These are phyloP conservation scores for Euwallacea similis DNA, from an alignment of 1,140 invertebrate genomes.

Conservation along the genomic window DNA sequence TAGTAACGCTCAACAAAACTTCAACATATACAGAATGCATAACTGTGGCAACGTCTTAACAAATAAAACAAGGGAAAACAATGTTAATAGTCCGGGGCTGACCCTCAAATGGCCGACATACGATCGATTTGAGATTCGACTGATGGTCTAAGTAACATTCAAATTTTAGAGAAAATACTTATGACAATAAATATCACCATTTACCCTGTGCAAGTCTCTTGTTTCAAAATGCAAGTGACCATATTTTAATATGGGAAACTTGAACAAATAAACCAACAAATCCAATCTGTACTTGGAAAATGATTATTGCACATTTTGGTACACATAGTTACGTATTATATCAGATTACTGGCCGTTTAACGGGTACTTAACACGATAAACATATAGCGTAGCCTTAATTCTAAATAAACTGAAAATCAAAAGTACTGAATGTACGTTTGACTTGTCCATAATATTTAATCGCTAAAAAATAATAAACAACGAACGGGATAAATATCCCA, in stretches of 20 bases:
- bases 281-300: constrained; percentile 14
- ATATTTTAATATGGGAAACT: constrained; percentile 44
- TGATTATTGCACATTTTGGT: constrained; percentile 5
- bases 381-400: too few species aligned
- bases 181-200: constrained; percentile 57
- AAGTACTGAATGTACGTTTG: too few species aligned
- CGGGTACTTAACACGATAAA: too few species aligned
- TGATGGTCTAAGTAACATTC: constrained; percentile 55
- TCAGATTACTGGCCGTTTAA: too few species aligned
- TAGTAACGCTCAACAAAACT: background rate
- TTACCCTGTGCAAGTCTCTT: constrained; percentile 57
- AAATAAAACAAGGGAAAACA: background rate
- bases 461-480: too few species aligned
- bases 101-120: constrained; percentile 34
- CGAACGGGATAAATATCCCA: too few species aligned
- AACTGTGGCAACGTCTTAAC: background rate
- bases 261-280: constrained; percentile 25
- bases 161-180: constrained; percentile 56
- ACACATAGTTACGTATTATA: too few species aligned
- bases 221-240: constrained; percentile 55
- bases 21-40: background rate
- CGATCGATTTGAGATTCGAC: constrained; percentile 53
- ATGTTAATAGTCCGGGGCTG: constrained; percentile 25
- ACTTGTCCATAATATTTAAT: too few species aligned
- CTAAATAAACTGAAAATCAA: too few species aligned